These are phyloP conservation scores for Ephydatia muelleri DNA, from an alignment of 37 sponge, comb jelly and placozoan genomes.

Conservation along the genomic window DNA sequence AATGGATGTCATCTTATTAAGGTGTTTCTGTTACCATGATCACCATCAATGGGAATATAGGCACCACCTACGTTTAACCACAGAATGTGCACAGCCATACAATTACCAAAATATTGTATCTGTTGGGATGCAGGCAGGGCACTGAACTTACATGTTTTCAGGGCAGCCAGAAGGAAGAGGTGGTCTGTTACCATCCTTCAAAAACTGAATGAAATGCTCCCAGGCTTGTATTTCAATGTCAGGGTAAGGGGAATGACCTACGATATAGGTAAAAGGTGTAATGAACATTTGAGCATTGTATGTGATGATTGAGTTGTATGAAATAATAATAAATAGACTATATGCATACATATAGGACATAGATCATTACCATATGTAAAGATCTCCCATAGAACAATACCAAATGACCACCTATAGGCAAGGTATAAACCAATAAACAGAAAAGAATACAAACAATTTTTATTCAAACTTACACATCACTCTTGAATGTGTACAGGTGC, in stretches of 20 bases:
- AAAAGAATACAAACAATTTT: not conserved
- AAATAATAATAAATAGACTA: too few species aligned
- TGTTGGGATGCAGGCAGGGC: not conserved
- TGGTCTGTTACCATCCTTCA: slow-evolving; percentile 59
- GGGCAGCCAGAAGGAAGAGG: slow-evolving; percentile 54
- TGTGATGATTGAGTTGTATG: too few species aligned
- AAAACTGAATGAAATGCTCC: slow-evolving; percentile 37
- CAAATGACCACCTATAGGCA: slow-evolving; percentile 72
- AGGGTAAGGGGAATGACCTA: slow-evolving; percentile 53
- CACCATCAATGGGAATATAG: too few species aligned
- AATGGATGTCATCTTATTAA: not conserved
- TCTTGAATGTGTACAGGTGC: slow-evolving; percentile 44
- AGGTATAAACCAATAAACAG: not conserved
- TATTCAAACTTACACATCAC: slow-evolving; percentile 72
- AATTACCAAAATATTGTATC: not conserved
- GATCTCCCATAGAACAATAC: slow-evolving; percentile 77
- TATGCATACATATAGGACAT: not conserved
- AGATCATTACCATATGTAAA: slow-evolving; percentile 63
- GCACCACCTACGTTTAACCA: not conserved
- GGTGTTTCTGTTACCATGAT: not conserved
- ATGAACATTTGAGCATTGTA: too few species aligned
- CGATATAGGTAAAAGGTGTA: too few species aligned
- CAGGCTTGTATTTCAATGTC: slow-evolving; percentile 20
- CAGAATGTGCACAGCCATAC: not conserved
- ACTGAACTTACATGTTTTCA: slow-evolving; percentile 48